Evolutionary conservation across 2,888 invertebrate species (phyloP).

Genomic region (Apodemia duryi): DNA sequence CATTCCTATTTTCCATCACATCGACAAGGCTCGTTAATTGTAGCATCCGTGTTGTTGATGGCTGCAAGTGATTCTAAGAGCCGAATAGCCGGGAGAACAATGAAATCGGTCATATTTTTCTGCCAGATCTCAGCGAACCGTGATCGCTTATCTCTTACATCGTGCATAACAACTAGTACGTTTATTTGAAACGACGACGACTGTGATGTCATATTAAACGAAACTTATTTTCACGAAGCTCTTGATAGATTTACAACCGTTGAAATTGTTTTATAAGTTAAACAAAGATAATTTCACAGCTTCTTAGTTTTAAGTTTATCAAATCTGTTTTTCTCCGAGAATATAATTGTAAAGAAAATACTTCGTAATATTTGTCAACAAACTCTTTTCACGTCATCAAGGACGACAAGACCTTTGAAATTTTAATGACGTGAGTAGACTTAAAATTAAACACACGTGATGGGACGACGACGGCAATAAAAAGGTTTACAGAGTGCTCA

Average conservation of each 20-base stretch:
- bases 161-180: constrained; percentile 65
- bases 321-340: no score
- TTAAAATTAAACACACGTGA: constrained; percentile 37
- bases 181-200: constrained; percentile 63
- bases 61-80: constrained; percentile 75
- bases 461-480: constrained; percentile 41
- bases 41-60: constrained; percentile 73
- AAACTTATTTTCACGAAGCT: constrained; percentile 64
- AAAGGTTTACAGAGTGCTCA: constrained; percentile 43
- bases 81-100: constrained; percentile 69
- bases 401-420: constrained; percentile 23
- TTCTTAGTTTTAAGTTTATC: no score
- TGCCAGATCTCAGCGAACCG: constrained; percentile 70
- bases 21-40: constrained; percentile 78
- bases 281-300: no score
- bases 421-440: constrained; percentile 32
- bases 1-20: constrained; percentile 70
- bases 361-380: not conserved
- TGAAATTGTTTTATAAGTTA: no score
- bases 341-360: not conserved
- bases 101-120: constrained; percentile 78
- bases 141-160: constrained; percentile 66
- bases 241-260: constrained; percentile 44
- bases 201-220: constrained; percentile 43
- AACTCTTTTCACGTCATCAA: constrained; percentile 4